phyloP scores from a whole-genome alignment of 2,797 vertebrate genomes.

The Parambassis ranga region DNA sequence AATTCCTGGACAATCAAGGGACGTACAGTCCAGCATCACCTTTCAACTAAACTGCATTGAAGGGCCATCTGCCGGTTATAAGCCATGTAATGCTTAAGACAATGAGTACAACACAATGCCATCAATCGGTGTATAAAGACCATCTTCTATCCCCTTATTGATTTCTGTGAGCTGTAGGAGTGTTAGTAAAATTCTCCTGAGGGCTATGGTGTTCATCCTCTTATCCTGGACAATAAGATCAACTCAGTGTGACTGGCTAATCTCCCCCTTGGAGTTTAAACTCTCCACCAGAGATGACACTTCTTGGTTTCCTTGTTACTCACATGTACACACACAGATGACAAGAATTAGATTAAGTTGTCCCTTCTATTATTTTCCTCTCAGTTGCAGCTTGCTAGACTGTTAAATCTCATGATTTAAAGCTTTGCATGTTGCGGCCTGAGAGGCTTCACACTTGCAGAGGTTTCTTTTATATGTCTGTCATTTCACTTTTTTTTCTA shows the following conservation, averaged over 20 bases:
- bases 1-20: neutral
- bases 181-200: slow-evolving; percentile 63
- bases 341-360: slow-evolving; percentile 56
- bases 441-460: neutral
- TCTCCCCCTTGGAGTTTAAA: slow-evolving; percentile 60
- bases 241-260: slow-evolving; percentile 70
- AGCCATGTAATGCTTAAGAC: slow-evolving; percentile 29
- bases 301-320: slow-evolving; percentile 41
- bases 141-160: slow-evolving; percentile 54
- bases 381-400: slow-evolving; percentile 3
- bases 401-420: slow-evolving; percentile 34
- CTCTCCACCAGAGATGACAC: slow-evolving; percentile 54
- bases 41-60: slow-evolving; percentile 29
- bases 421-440: slow-evolving; percentile 7
- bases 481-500: slow-evolving; percentile 20
- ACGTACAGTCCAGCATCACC: neutral
- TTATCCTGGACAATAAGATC: slow-evolving; percentile 76
- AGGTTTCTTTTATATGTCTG: slow-evolving; percentile 22
- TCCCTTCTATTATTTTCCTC: slow-evolving; percentile 37
- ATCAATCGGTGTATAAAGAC: slow-evolving; percentile 48
- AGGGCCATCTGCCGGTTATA: slow-evolving; percentile 15
- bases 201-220: slow-evolving; percentile 63
- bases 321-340: slow-evolving; percentile 42
- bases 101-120: slow-evolving; percentile 27
- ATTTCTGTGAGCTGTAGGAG: slow-evolving; percentile 58